These are phyloP conservation scores for Chroicocephalus ridibundus DNA, from an alignment of 2,113 vertebrate genomes.

Conservation along the genomic window DNA sequence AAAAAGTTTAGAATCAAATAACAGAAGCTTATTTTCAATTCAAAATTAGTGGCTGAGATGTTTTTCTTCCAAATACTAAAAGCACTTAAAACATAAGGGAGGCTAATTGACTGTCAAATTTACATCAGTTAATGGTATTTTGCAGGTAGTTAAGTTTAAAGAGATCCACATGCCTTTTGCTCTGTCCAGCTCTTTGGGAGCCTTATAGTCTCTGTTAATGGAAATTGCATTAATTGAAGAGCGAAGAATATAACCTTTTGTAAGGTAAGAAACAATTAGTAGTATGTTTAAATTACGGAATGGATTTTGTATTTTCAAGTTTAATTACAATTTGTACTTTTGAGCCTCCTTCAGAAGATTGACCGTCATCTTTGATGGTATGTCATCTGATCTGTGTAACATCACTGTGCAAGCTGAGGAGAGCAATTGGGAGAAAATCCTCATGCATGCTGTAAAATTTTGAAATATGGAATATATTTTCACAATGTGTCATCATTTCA, in stretches of 20 bases:
- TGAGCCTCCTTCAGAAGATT: neutral
- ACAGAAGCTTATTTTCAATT: slow-evolving; percentile 4
- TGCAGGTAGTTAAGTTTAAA: slow-evolving; percentile 34
- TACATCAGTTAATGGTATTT: slow-evolving; percentile 34
- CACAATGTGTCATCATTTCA: neutral
- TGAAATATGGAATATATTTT: neutral
- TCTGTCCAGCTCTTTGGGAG: neutral
- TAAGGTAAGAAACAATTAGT: neutral
- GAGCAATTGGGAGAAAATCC: neutral
- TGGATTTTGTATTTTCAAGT: neutral
- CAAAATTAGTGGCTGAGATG: neutral
- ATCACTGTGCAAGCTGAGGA: neutral
- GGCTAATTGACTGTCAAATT: slow-evolving; percentile 32
- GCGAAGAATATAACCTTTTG: neutral
- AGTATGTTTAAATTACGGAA: neutral
- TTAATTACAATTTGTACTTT: neutral
- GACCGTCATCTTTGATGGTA: neutral
- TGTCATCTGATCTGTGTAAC: neutral
- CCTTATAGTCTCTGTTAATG: neutral
- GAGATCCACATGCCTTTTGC: neutral
- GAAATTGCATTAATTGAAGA: neutral
- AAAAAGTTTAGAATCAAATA: neutral
- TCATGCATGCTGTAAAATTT: neutral
- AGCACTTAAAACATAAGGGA: neutral
- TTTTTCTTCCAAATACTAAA: slow-evolving; percentile 29